A percentile compares a stretch with the other conserved stretches of the same genome.
Conservation (phyloP, 2,113 vertebrate species). For the Dolichallabes microphthalmus region DNA sequence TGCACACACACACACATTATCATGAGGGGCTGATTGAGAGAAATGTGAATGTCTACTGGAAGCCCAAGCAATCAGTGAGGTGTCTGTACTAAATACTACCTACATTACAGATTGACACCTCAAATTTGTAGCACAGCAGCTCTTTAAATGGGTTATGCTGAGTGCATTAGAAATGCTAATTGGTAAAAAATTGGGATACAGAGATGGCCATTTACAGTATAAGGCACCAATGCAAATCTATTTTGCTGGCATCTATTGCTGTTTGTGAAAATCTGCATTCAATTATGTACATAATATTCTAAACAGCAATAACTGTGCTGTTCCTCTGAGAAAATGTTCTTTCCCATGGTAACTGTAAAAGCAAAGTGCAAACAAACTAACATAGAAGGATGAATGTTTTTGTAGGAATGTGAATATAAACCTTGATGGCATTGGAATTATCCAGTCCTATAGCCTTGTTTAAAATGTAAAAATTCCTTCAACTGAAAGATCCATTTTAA, state of each 20-base stretch:
- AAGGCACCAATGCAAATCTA: background rate
- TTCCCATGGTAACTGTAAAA: conserved; percentile 20
- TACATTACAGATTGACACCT: conserved; percentile 28
- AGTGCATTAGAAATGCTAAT: background rate
- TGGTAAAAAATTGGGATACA: background rate
- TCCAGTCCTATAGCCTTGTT: background rate
- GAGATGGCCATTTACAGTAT: background rate
- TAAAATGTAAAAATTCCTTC: background rate
- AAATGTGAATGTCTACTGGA: background rate
- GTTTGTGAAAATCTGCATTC: background rate
- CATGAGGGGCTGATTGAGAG: background rate
- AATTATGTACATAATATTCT: conserved; percentile 16
- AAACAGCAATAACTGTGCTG: background rate
- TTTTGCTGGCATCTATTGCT: conserved; percentile 41
- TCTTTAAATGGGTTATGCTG: conserved; percentile 9
- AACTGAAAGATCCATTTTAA: background rate
- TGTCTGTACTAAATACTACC: conserved; percentile 57
- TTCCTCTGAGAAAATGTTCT: conserved; percentile 1
- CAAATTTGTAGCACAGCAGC: background rate
- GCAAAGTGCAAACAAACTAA: background rate
- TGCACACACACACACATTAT: background rate
- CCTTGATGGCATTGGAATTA: conserved; percentile 4
- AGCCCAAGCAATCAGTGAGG: background rate
- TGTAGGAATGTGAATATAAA: background rate
- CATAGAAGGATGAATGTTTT: background rate